Evolutionary conservation across 2,888 invertebrate genomes (phyloP), one percentile per base, ranked within the genome.

Genomic region (Aelia acuminata): DNA sequence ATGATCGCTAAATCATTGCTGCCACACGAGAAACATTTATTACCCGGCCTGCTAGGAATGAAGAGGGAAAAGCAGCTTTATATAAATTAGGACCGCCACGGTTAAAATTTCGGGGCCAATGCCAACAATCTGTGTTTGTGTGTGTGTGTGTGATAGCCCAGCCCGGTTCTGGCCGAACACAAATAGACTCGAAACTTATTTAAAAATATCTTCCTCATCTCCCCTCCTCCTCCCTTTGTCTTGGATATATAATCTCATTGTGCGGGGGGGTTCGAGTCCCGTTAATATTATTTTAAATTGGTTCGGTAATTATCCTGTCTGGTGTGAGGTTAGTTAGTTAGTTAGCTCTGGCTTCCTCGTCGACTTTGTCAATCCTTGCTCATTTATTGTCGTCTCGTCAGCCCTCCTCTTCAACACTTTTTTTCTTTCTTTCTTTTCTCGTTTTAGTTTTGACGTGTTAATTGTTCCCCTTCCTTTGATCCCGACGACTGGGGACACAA

Each of bases 81-180:
- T 87, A 87, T 87, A 87, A 87, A 87, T 87, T 63, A 47, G 87
- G 63, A 47, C 87, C 70, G 87, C 47, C 87, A 87, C 49, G 87
- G 70, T 87, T 87, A 63, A 87, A 87, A 63, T 87, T 87, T 87
- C 63, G 87, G 87, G 63, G 63, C 43, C n/a, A 70, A 47, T 87
- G 87, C 87, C 87, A 87, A 87, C 87, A 87, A 87, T 87, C 57
- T 85, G 57, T 85, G 50, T 84, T 31, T 39, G 50, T 50, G 63
- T 57, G 57, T 57, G 63, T 39, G 50, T 50, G 63, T 57, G 57
- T 57, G 63, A 70, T 70, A 70, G 63, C 63, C 35, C 35, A 13
- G 31, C 31, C n/a, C 20, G n/a, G n/a, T 20, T 57, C 15, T 31
- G 4, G 15, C 63, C 7, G 31, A 15, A 63, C 63, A 31, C 63